A percentile compares a stretch with the other conserved stretches of the same genome.
phyloP scores from a whole-genome alignment of 2,888 invertebrate genomes.

The Anoncus sp. region DNA sequence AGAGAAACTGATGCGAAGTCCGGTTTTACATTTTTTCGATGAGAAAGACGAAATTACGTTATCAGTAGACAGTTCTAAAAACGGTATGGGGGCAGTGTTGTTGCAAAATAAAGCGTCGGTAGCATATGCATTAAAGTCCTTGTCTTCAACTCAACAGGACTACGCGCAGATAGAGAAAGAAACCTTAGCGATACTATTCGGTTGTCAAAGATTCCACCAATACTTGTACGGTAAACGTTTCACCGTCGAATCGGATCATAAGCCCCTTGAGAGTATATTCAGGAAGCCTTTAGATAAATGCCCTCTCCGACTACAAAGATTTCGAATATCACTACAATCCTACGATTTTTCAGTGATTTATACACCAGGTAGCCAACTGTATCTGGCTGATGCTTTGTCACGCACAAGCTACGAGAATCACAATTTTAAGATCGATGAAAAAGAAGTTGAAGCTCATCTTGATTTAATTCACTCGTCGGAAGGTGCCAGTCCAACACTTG shows the following conservation, averaged over 20 bases:
- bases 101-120: slow-evolving; percentile 69
- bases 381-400: slow-evolving; percentile 55
- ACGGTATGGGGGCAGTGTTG: slow-evolving; percentile 61
- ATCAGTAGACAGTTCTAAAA: slow-evolving; percentile 58
- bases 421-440: slow-evolving; percentile 30
- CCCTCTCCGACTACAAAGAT: slow-evolving; percentile 51
- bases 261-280: slow-evolving; percentile 67
- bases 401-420: slow-evolving; percentile 31
- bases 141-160: slow-evolving; percentile 68
- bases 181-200: slow-evolving; percentile 67
- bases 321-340: slow-evolving; percentile 44
- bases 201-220: slow-evolving; percentile 67
- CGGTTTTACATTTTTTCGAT: slow-evolving; percentile 57
- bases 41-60: slow-evolving; percentile 50
- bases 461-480: slow-evolving; percentile 45
- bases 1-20: slow-evolving; percentile 54
- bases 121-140: slow-evolving; percentile 70
- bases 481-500: slow-evolving; percentile 52
- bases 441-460: slow-evolving; percentile 34
- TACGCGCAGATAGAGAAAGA: slow-evolving; percentile 75
- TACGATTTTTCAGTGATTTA: slow-evolving; percentile 47
- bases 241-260: slow-evolving; percentile 71
- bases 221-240: slow-evolving; percentile 69
- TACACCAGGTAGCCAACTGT: slow-evolving; percentile 50
- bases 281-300: slow-evolving; percentile 61